These are phyloP conservation scores for Prinia subflava DNA, from an alignment of 2,113 vertebrate species.

Conservation along the genomic window DNA sequence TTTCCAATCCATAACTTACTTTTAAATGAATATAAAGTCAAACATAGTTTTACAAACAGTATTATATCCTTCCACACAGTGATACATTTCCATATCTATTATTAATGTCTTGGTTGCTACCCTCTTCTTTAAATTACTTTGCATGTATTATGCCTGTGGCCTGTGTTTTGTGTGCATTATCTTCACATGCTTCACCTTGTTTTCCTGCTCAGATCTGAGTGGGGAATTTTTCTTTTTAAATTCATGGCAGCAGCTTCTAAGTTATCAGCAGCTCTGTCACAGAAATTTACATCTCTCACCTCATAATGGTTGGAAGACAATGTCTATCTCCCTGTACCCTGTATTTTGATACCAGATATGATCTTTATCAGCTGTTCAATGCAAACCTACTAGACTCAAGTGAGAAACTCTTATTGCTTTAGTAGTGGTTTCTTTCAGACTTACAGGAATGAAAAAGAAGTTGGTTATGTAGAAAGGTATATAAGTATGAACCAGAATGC, in stretches of 20 bases:
- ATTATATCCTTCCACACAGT: neutral
- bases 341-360: neutral
- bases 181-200: constrained; percentile 28
- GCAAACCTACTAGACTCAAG: neutral
- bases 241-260: neutral
- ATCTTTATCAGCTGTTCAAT: neutral
- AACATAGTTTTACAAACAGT: neutral
- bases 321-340: neutral
- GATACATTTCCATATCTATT: constrained; percentile 7
- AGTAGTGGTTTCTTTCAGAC: neutral
- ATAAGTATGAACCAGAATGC: neutral
- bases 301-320: neutral
- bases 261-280: neutral
- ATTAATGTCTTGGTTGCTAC: constrained; percentile 15
- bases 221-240: neutral
- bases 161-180: constrained; percentile 2
- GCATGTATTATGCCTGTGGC: neutral
- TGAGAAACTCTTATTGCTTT: neutral
- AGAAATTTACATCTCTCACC: constrained; percentile 3
- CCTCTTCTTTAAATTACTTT: neutral
- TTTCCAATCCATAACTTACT: neutral
- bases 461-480: neutral
- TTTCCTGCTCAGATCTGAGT: neutral
- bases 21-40: neutral
- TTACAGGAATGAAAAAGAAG: neutral